These are phyloP conservation scores for Antedon mediterranea DNA, from an alignment of 53 echinoderm and acorn worm species.

Conservation along the genomic window DNA sequence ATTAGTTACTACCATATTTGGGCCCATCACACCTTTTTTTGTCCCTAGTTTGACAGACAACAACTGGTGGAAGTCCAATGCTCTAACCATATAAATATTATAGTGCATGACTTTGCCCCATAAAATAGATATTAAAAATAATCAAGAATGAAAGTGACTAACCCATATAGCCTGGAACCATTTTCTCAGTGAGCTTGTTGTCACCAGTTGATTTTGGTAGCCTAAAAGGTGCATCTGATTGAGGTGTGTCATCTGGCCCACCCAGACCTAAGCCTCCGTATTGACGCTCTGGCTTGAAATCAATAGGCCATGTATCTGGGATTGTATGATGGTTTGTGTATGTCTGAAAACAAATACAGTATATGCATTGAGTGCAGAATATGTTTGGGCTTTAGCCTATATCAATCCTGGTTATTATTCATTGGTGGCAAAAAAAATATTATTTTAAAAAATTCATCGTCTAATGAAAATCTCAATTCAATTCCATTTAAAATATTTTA, in stretches of 20 bases:
- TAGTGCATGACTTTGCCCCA: too few species aligned
- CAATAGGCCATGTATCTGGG: conserved; percentile 47
- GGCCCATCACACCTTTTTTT: too few species aligned
- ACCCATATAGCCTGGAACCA: conserved; percentile 99
- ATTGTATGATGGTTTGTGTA: conserved; percentile 53
- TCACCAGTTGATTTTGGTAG: conserved; percentile 84
- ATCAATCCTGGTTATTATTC: too few species aligned
- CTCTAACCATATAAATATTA: too few species aligned
- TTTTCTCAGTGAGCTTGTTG: conserved; percentile 90
- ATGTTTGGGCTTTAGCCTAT: too few species aligned
- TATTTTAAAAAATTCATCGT: not conserved
- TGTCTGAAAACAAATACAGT: conserved; percentile 24
- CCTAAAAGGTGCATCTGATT: conserved; percentile 19
- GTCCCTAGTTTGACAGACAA: too few species aligned
- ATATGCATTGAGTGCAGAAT: too few species aligned
- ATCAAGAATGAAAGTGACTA: too few species aligned
- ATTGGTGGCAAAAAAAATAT: too few species aligned
- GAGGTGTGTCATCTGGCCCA: conserved; percentile 37
- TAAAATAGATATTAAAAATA: not conserved
- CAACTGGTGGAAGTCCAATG: too few species aligned
- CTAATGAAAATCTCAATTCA: too few species aligned
- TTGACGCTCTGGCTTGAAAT: conserved; percentile 57
- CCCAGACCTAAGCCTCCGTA: conserved; percentile 66
- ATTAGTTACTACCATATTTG: too few species aligned
- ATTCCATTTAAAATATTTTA: not conserved